Evolutionary conservation across 2,888 invertebrate genomes (phyloP), one percentile per base, ranked within the genome.

Genomic region (Napeogenes sylphis): DNA sequence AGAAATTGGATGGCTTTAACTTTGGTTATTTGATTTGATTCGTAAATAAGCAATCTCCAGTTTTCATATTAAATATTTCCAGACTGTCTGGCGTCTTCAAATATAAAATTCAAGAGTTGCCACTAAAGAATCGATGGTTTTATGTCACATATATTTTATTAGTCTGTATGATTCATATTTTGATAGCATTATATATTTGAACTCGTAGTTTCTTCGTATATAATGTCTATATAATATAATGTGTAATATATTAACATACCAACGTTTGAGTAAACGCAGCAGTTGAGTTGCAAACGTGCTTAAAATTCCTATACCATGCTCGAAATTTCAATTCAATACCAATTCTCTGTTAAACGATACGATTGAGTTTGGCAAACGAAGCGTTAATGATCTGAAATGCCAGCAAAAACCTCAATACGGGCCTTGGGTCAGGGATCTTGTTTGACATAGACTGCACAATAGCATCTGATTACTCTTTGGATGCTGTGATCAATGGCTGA

Each of bases 301-400:
- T 8, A 12, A 51, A 42, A 51, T 30, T 51, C 51, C 51, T 30
- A 51, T 51, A 51, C 8, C 6, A 8, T 51, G 30, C 51, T 51
- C 12, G 30, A 51, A 51, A 51, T 51, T 51, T 51, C 30, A 51
- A 51, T 51, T 51, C 51, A 30, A 51, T 30, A n/a, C 51, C 51
- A 51, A 51, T 51, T 30, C 51, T 51, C 30, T 13, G 45, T 13
- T 14, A 13, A 45, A 55, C 58, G 42, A 35, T 54, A 58, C 72
- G 64, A 74, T 77, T 76, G 69, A 73, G 70, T 69, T 72, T 75
- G 74, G 59, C 69, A 68, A 71, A 68, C 69, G 66, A 63, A 74
- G 72, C 74, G 73, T 77, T 61, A 63, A 69, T 75, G 75, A 75
- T 70, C 56, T 55, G 62, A 69, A 75, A 70, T 70, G 68, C 66